Evolutionary conservation across 1,140 invertebrate species (phyloP).

Genomic region (Euwallacea fornicatus): DNA sequence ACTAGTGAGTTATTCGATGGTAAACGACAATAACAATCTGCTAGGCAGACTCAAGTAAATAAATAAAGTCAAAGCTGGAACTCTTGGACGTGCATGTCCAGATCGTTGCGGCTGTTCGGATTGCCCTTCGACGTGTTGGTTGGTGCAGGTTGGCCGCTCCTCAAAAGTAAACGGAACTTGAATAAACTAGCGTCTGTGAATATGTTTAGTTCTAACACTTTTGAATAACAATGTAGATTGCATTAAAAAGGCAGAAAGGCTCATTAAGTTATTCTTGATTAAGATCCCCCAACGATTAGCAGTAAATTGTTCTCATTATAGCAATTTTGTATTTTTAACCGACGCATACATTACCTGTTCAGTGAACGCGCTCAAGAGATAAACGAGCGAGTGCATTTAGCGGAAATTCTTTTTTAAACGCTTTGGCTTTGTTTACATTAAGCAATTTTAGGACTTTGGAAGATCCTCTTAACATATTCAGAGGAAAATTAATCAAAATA

Average conservation of each 20-base stretch:
- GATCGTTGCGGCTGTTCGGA: too few species aligned
- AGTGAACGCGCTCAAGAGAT: conserved; percentile 52
- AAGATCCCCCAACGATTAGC: conserved; percentile 55
- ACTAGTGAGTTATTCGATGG: too few species aligned
- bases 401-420: conserved; percentile 54
- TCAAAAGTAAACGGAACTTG: not conserved
- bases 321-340: conserved; percentile 56
- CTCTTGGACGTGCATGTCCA: too few species aligned
- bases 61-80: too few species aligned
- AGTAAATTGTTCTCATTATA: conserved; percentile 56
- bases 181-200: conserved; percentile 16
- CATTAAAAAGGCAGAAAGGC: conserved; percentile 48
- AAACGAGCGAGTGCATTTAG: conserved; percentile 51
- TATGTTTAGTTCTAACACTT: conserved; percentile 30
- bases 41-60: too few species aligned
- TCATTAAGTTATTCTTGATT: conserved; percentile 56
- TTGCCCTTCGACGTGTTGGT: not conserved
- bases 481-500: not conserved
- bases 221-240: conserved; percentile 48
- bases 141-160: not conserved
- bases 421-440: conserved; percentile 20
- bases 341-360: conserved; percentile 54
- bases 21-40: too few species aligned
- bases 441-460: too few species aligned
- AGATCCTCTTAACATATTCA: too few species aligned